phyloP scores from a whole-genome alignment of 2,113 vertebrate genomes.

The Raphicerus campestris region DNA sequence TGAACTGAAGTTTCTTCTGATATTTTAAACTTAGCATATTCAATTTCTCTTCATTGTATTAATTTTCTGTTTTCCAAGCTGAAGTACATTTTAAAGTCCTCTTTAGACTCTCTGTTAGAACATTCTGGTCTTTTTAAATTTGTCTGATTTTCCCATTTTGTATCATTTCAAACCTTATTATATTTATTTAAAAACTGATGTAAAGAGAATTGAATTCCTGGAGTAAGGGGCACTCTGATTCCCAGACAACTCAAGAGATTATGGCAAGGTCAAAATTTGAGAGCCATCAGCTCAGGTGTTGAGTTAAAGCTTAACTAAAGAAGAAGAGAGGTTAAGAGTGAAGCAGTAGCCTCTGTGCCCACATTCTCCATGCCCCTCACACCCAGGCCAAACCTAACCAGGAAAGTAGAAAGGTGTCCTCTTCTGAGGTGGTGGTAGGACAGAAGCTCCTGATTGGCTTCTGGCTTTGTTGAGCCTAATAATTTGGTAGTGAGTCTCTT shows the following conservation, averaged over 20 bases:
- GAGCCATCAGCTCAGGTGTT: neutral
- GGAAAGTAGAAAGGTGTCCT: neutral
- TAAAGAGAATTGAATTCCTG: constrained; percentile 30
- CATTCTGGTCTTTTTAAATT: neutral
- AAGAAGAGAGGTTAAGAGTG: neutral
- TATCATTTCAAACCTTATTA: constrained; percentile 38
- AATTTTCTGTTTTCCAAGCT: constrained; percentile 42
- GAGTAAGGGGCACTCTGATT: neutral
- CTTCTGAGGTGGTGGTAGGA: neutral
- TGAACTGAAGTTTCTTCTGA: constrained; percentile 21
- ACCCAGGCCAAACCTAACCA: neutral
- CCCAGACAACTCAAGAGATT: neutral
- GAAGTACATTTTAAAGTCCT: constrained; percentile 32
- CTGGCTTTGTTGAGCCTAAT: neutral
- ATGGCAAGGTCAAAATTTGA: neutral
- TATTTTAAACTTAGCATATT: constrained; percentile 44
- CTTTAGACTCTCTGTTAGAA: neutral
- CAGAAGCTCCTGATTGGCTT: neutral
- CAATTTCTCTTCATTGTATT: constrained; percentile 59
- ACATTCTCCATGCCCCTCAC: rapidly evolving
- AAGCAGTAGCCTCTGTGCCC: neutral
- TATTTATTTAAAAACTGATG: constrained; percentile 25
- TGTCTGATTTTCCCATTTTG: constrained; percentile 45
- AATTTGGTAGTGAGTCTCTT: neutral
- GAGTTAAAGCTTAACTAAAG: neutral